Base-by-base conservation (phyloP, 2,113 vertebrate species). In the Salvelinus sp. region DNA sequence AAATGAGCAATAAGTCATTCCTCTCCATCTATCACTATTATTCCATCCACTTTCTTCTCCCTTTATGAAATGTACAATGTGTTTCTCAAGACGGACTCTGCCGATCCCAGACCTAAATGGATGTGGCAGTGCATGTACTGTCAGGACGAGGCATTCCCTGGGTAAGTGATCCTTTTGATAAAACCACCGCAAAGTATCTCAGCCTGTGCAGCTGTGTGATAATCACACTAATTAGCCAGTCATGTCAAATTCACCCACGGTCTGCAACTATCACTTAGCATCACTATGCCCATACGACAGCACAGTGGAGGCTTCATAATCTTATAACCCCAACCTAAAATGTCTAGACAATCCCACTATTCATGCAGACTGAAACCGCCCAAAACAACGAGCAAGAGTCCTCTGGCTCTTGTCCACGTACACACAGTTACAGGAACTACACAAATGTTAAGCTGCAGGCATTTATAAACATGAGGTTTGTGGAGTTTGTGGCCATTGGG, bases 191-290 rank as follows among this genome's bases (percentile, higher is more conserved):
- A 93, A 93, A 95, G 93, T 91, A 94, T 94, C 93, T 95, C 92
- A 92, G 93, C 92, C 92, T 93, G 93, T 80, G 92, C 94, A 94
- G 94, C 95, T 95, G 94, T 79, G 86, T 91, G 92, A 92, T 96
- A 96, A 98, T 97, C 94, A 94, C 86, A 94, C 95, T 98, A 96
- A 97, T 97, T 95, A 96, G 95, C 93, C 92, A 82, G 88, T 92
- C 92, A 88, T 85, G 92, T 94, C 90, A 90, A 93, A 91, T 90
- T 88, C 38, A 72, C 67, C 74, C 70, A 48, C 12, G 1, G 67
- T 77, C 28, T 69, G 16, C 72, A 77, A 75, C 68, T 67, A 76
- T 77, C 62, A 44, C 77, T 74, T 77, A 22, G 73, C 72, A 74
- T 74, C 48, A 38, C n/a, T 23, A 30, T 14, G 30, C 30, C 12